Evolutionary conservation across 2,113 vertebrate species (phyloP).

Genomic region (Dunckerocampus dactyliophorus): DNA sequence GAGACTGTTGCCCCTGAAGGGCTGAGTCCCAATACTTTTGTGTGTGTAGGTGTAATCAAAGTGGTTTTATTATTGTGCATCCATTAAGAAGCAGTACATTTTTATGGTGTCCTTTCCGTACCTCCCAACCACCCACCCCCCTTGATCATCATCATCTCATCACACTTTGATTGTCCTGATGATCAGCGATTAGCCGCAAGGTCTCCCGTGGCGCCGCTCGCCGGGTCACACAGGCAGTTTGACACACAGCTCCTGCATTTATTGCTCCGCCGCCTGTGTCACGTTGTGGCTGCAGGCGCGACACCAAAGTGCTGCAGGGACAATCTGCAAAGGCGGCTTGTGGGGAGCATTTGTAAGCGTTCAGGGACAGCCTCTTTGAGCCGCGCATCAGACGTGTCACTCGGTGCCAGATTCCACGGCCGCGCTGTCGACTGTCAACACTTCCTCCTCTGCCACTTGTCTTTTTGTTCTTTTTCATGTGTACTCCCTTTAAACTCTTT

Average conservation of each 20-base stretch:
- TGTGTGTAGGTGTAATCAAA: too few relatives aligned
- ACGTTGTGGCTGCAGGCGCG: not conserved
- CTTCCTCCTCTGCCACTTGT: too few relatives aligned
- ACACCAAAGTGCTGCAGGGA: not conserved
- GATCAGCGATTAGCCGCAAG: conserved; percentile 1
- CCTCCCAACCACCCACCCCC: conserved; percentile 4
- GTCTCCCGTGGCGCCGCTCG: conserved; percentile 4
- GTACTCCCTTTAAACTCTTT: too few relatives aligned
- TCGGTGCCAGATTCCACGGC: too few relatives aligned
- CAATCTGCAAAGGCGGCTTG: not conserved
- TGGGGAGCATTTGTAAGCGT: too few relatives aligned
- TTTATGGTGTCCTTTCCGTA: too few relatives aligned
- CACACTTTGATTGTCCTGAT: conserved; percentile 1
- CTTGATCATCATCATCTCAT: conserved; percentile 4
- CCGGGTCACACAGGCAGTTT: not conserved
- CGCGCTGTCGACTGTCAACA: too few relatives aligned
- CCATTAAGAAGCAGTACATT: too few relatives aligned
- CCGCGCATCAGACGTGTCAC: not conserved
- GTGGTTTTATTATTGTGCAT: too few relatives aligned
- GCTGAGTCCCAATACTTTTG: too few relatives aligned
- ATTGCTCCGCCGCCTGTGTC: not conserved
- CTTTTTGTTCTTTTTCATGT: too few relatives aligned
- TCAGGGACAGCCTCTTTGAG: not conserved
- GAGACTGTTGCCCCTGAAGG: too few relatives aligned
- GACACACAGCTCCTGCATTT: not conserved